phyloP scores from a whole-genome alignment of 1,140 invertebrate species.

The Drosophila ercepeae region DNA sequence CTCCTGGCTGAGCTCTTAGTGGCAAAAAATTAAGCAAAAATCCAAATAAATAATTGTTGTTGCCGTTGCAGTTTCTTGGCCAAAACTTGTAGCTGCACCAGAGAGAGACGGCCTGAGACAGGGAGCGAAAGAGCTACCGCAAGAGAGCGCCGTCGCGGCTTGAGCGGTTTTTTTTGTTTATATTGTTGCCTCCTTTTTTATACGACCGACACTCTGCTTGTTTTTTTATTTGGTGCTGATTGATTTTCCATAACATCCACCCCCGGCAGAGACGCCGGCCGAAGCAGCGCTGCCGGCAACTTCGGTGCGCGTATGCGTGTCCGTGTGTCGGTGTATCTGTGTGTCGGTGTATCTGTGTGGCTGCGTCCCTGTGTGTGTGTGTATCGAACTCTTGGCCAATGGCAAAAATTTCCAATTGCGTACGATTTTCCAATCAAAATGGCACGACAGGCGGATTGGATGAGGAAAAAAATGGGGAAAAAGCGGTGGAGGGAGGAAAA shows the following conservation, averaged over 20 bases:
- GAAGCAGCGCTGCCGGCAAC: slow-evolving; percentile 17
- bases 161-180: slow-evolving; percentile 23
- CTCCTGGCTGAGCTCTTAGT: background rate
- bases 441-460: slow-evolving; percentile 46
- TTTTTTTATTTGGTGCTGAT: slow-evolving; percentile 53
- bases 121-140: slow-evolving; percentile 1
- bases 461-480: slow-evolving; percentile 1
- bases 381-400: slow-evolving; percentile 77
- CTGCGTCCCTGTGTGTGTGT: slow-evolving; percentile 45
- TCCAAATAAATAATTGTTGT: slow-evolving; percentile 32
- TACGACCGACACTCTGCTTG: background rate
- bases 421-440: slow-evolving; percentile 82
- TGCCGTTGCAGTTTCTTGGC: slow-evolving; percentile 53
- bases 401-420: slow-evolving; percentile 79
- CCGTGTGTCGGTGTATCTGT: slow-evolving; percentile 14
- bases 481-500: background rate
- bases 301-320: slow-evolving; percentile 4
- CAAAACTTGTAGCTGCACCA: slow-evolving; percentile 48
- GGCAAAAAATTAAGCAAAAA: background rate
- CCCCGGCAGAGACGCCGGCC: slow-evolving; percentile 35
- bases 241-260: slow-evolving; percentile 78
- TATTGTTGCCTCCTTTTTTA: slow-evolving; percentile 19
- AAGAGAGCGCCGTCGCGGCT: slow-evolving; percentile 19
- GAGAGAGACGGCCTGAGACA: slow-evolving; percentile 5
- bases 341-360: slow-evolving; percentile 53